Base-by-base conservation (phyloP, 2,113 vertebrate genomes). In the Anguilla japonica region DNA sequence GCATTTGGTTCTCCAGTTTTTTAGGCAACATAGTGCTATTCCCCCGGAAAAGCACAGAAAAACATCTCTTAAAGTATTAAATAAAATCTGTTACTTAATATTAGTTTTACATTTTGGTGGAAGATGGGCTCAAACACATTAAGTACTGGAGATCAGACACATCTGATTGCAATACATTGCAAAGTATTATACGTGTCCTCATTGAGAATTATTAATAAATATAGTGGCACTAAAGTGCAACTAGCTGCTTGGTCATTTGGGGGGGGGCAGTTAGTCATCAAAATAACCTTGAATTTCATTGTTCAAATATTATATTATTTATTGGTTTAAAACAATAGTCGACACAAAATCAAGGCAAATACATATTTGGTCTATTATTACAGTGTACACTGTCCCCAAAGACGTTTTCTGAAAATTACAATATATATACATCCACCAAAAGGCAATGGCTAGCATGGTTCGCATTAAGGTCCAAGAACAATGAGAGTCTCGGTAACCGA, bases 81-180 rank as follows among this genome's bases (percentile, higher is more conserved):
- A 86, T 63, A 79, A 86, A 86, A 86, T 86, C 85, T 86, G 85
- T 86, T 86, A 81, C 63, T 86, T 81, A 81, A 81, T 41, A 43
- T 86, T 81, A 81, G 57, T 86, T 86, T 81, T 79, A 86, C 85
- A 86, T 50, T 81, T 63, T 81, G 85, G 81, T 63, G 53, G 78
- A 86, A 86, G 79, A 81, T 63, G 39, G 78, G 78, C 79, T 60
- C 79, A 81, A 86, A 86, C 85, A 41, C 79, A 86, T 86, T 81
- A 81, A 60, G 50, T 81, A 86, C 60, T 86, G 85, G 85, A 86
- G 75, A 81, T 86, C 85, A 86, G 85, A 86, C 81, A 53, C 60
- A 46, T 86, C 20, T 86, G 85, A 41, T 82, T 16, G 79, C 85
- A 86, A 82, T 56, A 82, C 20, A 79, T 81, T 81, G 57, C 60